A percentile compares a stretch with the other conserved stretches of the same genome.
Evolutionary conservation across 2,113 vertebrate genomes (phyloP).

Genomic region (Rhadina sibilatrix): DNA sequence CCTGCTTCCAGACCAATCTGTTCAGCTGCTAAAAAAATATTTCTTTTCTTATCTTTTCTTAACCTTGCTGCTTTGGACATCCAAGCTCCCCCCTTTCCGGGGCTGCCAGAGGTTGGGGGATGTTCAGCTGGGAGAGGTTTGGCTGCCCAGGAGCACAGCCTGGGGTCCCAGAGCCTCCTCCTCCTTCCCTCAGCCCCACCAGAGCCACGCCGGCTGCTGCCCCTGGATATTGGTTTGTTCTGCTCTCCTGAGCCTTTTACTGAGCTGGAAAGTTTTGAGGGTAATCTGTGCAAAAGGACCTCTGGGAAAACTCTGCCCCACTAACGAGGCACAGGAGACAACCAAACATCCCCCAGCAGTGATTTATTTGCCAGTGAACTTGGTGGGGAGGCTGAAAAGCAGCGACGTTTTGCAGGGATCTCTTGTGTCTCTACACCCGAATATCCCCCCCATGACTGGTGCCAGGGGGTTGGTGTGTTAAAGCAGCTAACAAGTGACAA

Average conservation of each 20-base stretch:
- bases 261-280: background rate
- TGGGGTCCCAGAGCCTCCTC: background rate
- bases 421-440: background rate
- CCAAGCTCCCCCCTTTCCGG: background rate
- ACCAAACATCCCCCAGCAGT: background rate
- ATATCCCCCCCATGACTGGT: background rate
- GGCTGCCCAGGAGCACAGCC: background rate
- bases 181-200: background rate
- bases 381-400: background rate
- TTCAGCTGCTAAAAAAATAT: background rate
- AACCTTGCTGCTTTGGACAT: background rate
- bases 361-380: background rate
- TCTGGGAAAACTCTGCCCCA: background rate
- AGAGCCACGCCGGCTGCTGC: background rate
- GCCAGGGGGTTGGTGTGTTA: background rate
- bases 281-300: background rate
- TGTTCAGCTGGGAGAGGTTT: background rate
- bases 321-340: background rate
- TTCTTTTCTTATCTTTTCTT: background rate
- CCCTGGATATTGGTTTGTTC: background rate
- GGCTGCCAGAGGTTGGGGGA: background rate
- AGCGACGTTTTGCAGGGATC: background rate
- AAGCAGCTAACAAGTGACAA: background rate
- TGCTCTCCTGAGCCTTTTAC: background rate
- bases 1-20: background rate